Base-by-base conservation (phyloP, 1,140 invertebrate species). In the Procambarus clarkii region DNA sequence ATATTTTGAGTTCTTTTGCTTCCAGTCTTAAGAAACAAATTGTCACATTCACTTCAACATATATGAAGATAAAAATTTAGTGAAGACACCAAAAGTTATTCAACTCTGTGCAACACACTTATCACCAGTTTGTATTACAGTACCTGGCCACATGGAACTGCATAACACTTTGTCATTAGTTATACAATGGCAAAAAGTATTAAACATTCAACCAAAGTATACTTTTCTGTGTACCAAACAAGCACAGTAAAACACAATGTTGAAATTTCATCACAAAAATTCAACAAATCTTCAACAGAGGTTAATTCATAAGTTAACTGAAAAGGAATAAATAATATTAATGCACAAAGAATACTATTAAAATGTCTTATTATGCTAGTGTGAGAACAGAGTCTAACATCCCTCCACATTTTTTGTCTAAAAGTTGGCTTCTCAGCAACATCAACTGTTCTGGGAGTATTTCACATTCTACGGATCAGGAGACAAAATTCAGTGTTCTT, bases 201-300 rank as follows among this genome's bases (percentile, higher is more conserved):
- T 64, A 8, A 44, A 58, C 58, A 24, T 54, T 24, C 60, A 83
- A 69, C 44, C 69, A 15, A 83, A 83, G 60, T 83, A 64, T 83
- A 83, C 60, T n/a, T 50, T 69, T 69, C 60, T 46, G 58, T 82
- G 80, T 82, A 60, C 58, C 50, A 44, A 46, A 69, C 60, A 44
- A 82, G 34, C 34, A 69, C 60, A 82, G 80, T 82, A 82, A 80
- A 82, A 82, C 60, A 83, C 46, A 13, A 45, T 44, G 44, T 69
- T 58, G 60, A 83, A 64, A 44, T 46, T 46, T 83, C 24, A 34
- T 46, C 45, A 83, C 8, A 69, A 34, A 74, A 69, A 69, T 83
- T 69, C 34, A 69, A 74, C 69, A 74, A 7, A 7, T 64, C 18
- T 64, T 64, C 18, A 74, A n/a, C 69, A 74, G 24, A 74, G 69